Evolutionary conservation across 2,113 vertebrate species (phyloP), one percentile per base, ranked within the genome.

Genomic region (Pachycephala philippinensis): DNA sequence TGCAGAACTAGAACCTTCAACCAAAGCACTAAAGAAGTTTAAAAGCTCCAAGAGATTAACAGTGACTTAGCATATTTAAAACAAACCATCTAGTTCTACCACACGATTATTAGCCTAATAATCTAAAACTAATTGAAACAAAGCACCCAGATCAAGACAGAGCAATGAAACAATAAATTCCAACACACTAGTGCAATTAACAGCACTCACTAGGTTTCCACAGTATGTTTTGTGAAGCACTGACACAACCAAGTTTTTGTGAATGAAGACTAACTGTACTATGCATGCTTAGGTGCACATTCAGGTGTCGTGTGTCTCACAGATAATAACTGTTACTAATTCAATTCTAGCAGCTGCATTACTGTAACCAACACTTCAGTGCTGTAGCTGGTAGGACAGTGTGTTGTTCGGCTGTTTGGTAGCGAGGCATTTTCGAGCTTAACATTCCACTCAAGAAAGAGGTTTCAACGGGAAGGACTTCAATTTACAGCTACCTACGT

Each of bases 151-250:
- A 27, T 60, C 49, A 37, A 60, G 33, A 15, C 12, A 60, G 31
- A 74, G 35, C 11, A 75, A 79, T 2, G 4, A 44, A 64, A 17
- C 44, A 42, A 47, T 50, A 28, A 15, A 7, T 33, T 23, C 52
- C 11, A 8, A 20, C 27, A 28, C 47, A 13, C 10, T 0, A 10
- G 6, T 2, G 50, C n/a, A 21, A 87, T 37, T 47, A 45, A 47
- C 71, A 65, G 4, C 1, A 1, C 50, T 70, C 35, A 9, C 1
- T 0, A 28, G 7, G 21, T 33, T 83, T 76, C 57, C 57, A 22
- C 0, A 4, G 7, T 0, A 10, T 4, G 20, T 16, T 75, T 74
- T 15, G 30, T 5, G 35, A 59, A 68, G 37, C 47, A 42, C 28
- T 26, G 47, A 52, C 6, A 71, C 4, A 50, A 66, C 3, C 12